Base-by-base conservation (phyloP, 2,113 vertebrate genomes). In the Motacilla tschutschensis region DNA sequence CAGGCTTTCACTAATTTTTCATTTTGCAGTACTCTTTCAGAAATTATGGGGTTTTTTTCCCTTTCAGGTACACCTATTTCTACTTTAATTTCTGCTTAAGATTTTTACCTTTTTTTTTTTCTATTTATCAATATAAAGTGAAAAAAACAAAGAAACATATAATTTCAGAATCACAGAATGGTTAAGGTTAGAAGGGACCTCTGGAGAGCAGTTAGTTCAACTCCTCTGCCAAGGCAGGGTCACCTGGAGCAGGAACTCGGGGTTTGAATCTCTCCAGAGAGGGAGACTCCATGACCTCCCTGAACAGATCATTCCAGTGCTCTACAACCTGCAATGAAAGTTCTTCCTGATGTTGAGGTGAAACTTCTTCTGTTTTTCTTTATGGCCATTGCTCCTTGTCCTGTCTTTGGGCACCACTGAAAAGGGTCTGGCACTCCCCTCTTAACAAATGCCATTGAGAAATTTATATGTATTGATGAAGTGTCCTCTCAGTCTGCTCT, bases 21-120 rank as follows among this genome's bases (percentile, higher is more conserved):
- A 18, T 62, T 81, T 78, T 16, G 2, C 13, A 65, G 6, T 54
- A 33, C 0, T 40, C 4, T 51, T 64, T 55, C 18, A 78, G 51
- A 74, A 86, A 50, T 51, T 24, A 25, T 25, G 1, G 1, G 2
- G 1, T 1, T 1, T 22, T 53, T 64, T 26, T 14, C 22, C 35
- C 17, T 75, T 80, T 71, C 13, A 84, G 0, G 58, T 19, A 8
- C 11, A 66, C 5, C 2, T 47, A 33, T 57, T 63, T 64, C 41
- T 73, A 48, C 10, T 19, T 69, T 28, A 50, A 53, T 48, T 80
- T 88, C 38, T 65, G 9, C 7, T 13, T 36, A 60, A 44, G 6
- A 36, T 47, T 72, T 82, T 73, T 47, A 40, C 1, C 13, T 21
- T 54, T 54, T 47, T 31, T 31, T 33, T 12, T 33, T n/a, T n/a